Conservation (phyloP, 2,113 vertebrate species). For the Hydrolagus affinis region DNA sequence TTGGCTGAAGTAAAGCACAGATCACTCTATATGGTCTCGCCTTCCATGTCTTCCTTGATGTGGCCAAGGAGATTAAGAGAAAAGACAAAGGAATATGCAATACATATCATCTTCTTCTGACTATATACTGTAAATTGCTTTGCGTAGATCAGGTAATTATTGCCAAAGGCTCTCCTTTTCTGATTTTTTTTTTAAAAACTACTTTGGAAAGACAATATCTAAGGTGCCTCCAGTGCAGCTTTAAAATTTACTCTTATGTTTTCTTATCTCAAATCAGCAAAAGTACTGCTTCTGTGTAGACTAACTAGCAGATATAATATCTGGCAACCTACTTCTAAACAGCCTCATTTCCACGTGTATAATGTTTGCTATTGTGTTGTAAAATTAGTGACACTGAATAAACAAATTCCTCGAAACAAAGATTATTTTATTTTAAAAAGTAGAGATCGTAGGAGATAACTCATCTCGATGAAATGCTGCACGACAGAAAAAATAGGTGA, state of each 20-base stretch:
- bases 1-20: not conserved
- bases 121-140: not conserved
- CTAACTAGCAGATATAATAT: not conserved
- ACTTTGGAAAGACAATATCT: not conserved
- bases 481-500: not conserved
- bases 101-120: not conserved
- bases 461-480: not conserved
- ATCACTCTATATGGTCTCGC: not conserved
- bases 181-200: not conserved
- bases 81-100: not conserved
- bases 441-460: not conserved
- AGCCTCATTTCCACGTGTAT: not conserved
- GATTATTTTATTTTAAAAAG: not conserved
- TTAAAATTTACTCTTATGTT: not conserved
- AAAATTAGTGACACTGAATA: not conserved
- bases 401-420: conserved; percentile 8
- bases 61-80: not conserved
- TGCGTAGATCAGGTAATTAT: not conserved
- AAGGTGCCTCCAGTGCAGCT: not conserved
- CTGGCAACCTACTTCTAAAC: not conserved
- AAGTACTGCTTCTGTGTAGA: not conserved
- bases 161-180: not conserved
- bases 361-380: not conserved
- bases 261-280: not conserved
- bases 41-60: not conserved